These are phyloP conservation scores for Hydraecia micacea DNA, from an alignment of 2,888 invertebrate genomes.

Conservation along the genomic window DNA sequence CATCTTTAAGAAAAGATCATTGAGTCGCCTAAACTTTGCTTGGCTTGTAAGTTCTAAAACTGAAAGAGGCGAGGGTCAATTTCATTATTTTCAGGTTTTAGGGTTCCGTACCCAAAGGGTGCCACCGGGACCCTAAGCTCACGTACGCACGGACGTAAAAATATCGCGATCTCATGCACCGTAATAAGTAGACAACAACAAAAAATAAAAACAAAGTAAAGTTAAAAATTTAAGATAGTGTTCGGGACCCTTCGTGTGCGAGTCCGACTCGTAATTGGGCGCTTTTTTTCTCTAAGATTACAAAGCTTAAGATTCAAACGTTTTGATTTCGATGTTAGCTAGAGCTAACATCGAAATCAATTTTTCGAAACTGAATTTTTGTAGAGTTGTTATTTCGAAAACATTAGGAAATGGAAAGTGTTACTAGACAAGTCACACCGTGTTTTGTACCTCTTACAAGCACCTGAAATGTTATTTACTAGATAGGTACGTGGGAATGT, in stretches of 20 bases:
- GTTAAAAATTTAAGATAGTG: background rate
- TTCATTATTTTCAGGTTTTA: too few relatives aligned
- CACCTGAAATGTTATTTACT: slow-evolving; percentile 41
- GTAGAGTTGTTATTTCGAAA: background rate
- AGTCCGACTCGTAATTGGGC: too few relatives aligned
- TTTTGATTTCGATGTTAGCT: background rate
- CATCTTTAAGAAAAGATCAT: background rate
- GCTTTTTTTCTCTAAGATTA: background rate
- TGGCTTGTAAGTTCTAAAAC: background rate
- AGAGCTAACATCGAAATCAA: too few relatives aligned
- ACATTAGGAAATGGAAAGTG: background rate
- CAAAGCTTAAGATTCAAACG: background rate
- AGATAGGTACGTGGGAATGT: slow-evolving; percentile 37
- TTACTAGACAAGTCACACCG: background rate
- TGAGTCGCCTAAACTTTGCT: too few relatives aligned
- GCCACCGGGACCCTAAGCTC: background rate
- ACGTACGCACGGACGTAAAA: background rate
- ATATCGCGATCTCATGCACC: background rate
- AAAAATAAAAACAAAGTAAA: background rate
- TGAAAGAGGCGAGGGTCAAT: too few relatives aligned
- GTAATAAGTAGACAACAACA: background rate
- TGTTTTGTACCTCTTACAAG: slow-evolving; percentile 18
- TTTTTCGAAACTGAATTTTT: background rate
- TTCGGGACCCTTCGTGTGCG: too few relatives aligned
- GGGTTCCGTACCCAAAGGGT: background rate